A percentile compares a stretch with the other conserved stretches of the same genome.
Evolutionary conservation across 2,888 invertebrate species (phyloP).

Genomic region (Hyalella azteca): DNA sequence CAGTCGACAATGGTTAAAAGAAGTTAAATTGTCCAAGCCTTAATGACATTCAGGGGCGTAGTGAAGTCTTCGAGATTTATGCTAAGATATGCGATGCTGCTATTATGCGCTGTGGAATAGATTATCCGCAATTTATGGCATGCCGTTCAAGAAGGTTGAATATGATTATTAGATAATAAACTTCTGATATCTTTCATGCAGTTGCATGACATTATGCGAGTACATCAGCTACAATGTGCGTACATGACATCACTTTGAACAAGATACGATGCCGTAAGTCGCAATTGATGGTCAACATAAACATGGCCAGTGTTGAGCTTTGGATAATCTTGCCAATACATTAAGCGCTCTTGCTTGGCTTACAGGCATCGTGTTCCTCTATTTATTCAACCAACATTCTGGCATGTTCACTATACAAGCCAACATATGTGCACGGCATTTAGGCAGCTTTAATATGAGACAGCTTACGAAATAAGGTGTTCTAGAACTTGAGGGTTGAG

Average conservation of each 20-base stretch:
- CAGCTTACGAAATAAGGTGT: too few species aligned
- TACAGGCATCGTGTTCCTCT: not conserved
- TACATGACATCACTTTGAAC: constrained; percentile 1
- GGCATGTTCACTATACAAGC: not conserved
- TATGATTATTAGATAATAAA: constrained; percentile 28
- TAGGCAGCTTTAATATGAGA: not conserved
- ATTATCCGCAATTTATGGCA: constrained; percentile 25
- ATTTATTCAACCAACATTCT: not conserved
- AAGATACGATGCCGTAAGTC: constrained; percentile 29
- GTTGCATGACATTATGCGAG: constrained; percentile 28
- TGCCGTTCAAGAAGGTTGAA: constrained; percentile 17
- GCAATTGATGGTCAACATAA: constrained; percentile 1
- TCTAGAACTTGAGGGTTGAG: too few species aligned
- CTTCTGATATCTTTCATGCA: constrained; percentile 24
- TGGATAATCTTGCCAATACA: constrained; percentile 27
- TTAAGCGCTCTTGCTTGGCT: not conserved
- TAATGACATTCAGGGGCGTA: constrained; percentile 21
- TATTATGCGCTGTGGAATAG: constrained; percentile 32
- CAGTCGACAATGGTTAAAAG: not conserved
- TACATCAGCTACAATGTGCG: constrained; percentile 23
- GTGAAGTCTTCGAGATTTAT: constrained; percentile 30
- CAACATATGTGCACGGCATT: not conserved
- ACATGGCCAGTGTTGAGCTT: constrained; percentile 3
- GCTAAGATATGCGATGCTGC: constrained; percentile 33
- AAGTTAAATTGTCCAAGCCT: constrained; percentile 26